These are phyloP conservation scores for Champsocephalus esox DNA, from an alignment of 2,797 vertebrate species.

Conservation along the genomic window DNA sequence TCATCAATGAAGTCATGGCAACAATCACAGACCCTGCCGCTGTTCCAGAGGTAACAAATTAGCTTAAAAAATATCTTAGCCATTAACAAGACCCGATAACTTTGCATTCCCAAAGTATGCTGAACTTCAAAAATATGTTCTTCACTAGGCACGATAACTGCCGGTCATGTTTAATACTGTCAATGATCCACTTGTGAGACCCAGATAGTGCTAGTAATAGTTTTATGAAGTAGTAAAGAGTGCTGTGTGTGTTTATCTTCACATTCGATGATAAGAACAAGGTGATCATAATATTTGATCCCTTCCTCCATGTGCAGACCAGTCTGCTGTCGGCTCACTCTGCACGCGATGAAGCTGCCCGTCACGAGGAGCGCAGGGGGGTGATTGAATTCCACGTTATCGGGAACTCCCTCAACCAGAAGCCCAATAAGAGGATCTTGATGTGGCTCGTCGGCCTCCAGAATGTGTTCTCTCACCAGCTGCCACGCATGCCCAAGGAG, in stretches of 20 bases:
- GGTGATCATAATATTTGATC: neutral
- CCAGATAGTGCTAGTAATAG: neutral
- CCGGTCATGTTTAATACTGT: neutral
- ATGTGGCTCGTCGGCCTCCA: slow-evolving; percentile 99
- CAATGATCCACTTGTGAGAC: neutral
- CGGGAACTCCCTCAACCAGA: slow-evolving; percentile 96
- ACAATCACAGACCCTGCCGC: slow-evolving; percentile 96
- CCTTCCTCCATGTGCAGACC: slow-evolving; percentile 81
- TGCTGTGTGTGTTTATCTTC: neutral
- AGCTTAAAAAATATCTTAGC: too few species aligned
- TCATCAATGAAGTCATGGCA: slow-evolving; percentile 98
- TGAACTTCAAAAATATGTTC: neutral
- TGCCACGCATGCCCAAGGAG: slow-evolving; percentile 98
- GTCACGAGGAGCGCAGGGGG: slow-evolving; percentile 94
- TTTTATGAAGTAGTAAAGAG: neutral
- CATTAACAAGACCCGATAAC: neutral
- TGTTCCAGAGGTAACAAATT: slow-evolving; percentile 91
- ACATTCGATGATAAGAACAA: neutral
- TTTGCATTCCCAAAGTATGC: too few species aligned
- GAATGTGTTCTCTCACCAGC: slow-evolving; percentile 98
- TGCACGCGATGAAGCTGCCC: slow-evolving; percentile 93
- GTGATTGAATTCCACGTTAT: slow-evolving; percentile 98
- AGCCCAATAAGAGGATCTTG: slow-evolving; percentile 96
- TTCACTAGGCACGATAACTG: neutral
- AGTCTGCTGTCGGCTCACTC: slow-evolving; percentile 95